Base-by-base conservation (phyloP, 2,888 invertebrate genomes). In the Cetonia aurata region DNA sequence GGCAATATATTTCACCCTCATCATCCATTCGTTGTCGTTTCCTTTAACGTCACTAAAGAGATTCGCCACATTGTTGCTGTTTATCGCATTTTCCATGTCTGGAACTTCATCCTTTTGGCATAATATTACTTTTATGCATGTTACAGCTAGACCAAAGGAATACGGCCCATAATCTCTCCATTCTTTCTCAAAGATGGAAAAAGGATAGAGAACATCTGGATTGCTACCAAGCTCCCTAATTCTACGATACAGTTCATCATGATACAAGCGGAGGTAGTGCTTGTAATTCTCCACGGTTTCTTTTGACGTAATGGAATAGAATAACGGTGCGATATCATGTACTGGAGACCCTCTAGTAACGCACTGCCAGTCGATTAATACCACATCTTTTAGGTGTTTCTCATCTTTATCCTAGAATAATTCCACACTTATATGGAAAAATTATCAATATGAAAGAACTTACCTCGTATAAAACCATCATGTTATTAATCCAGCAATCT, bases 401-500 rank as follows among this genome's bases (percentile, higher is more conserved):
- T 15, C 13, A 12, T 48, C 6, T 31, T 62, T 33, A 10, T 50
- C 33, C 62, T 62, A 12, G 1, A 15, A 57, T 10, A 3, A 10
- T 17, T 19, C 10, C 19, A 10, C 3, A 13, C 2, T 44, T 48
- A 15, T n/a, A 6, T n/a, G 10, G n/a, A 6, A 48, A 15, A 37
- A 37, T 37, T 37, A 37, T 10, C 37, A 37, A 37, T 1, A 37
- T 4, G 10, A 6, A 37, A 19, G 19, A 69, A n/a, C 59, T 37
- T 57, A 69, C 74, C 68, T 67, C 69, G 50, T 74, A 75, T 50
- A 69, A 70, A 42, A 72, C 67, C 70, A 75, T 70, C 60, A 70
- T 70, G 46, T 75, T 75, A 41, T 72, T 75, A 41, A 71, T 65
- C 75, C 75, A 75, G 53, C 74, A 72, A 71, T 74, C 74, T 6